Evolutionary conservation across 2,797 vertebrate genomes (phyloP).

Genomic region (Sebastes melanostomus): DNA sequence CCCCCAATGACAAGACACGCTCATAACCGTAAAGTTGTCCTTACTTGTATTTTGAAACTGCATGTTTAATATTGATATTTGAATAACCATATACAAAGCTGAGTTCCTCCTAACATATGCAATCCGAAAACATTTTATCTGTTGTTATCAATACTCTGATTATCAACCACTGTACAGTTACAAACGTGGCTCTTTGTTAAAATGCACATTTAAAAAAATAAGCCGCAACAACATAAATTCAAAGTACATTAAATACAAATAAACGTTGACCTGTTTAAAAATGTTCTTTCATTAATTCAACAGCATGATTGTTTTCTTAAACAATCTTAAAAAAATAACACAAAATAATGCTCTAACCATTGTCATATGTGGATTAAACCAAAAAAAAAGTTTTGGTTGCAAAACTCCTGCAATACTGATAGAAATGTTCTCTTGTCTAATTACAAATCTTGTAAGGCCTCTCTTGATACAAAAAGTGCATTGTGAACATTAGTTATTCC

Average conservation of each 20-base stretch:
- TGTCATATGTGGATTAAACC: background rate
- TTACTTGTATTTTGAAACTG: background rate
- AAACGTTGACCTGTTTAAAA: background rate
- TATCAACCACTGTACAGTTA: background rate
- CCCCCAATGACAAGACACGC: constrained; percentile 49
- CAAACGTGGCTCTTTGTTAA: background rate
- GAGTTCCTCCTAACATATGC: background rate
- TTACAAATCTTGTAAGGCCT: background rate
- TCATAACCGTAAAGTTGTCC: background rate
- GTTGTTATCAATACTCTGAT: background rate
- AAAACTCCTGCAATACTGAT: background rate
- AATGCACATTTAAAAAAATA: constrained; percentile 23
- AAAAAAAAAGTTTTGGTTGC: background rate
- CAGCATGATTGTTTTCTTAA: background rate
- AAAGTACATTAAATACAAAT: constrained; percentile 12
- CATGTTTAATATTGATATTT: background rate
- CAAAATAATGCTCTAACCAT: background rate
- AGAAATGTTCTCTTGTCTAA: background rate
- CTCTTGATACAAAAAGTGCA: constrained; percentile 27
- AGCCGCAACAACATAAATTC: background rate
- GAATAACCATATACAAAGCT: background rate
- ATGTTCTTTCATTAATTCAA: background rate
- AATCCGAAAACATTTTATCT: background rate
- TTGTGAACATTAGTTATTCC: constrained; percentile 15
- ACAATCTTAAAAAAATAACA: background rate